phyloP scores from a whole-genome alignment of 1,140 invertebrate species.

The Solenopsis invicta region DNA sequence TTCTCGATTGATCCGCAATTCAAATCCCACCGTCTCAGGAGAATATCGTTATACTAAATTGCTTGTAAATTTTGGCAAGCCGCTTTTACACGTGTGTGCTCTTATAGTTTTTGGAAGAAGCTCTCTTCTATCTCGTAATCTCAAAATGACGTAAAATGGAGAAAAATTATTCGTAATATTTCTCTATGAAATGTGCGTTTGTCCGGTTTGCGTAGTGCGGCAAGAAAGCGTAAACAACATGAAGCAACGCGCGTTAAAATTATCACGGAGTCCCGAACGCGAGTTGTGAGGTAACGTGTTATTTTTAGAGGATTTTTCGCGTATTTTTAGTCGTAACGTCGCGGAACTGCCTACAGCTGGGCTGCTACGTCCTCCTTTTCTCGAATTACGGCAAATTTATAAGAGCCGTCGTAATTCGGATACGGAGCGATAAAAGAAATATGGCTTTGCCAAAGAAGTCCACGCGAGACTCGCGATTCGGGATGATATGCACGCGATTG shows the following conservation, averaged over 20 bases:
- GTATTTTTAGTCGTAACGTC: slow-evolving; percentile 35
- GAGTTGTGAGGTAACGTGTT: slow-evolving; percentile 5
- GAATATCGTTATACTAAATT: slow-evolving; percentile 44
- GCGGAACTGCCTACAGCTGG: slow-evolving; percentile 69
- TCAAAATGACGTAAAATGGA: background rate
- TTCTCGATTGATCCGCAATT: slow-evolving; percentile 32
- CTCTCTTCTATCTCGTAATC: background rate
- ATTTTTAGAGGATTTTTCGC: slow-evolving; percentile 1
- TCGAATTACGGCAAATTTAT: slow-evolving; percentile 54
- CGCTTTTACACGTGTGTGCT: background rate
- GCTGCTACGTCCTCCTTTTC: slow-evolving; percentile 64
- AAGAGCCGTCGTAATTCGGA: slow-evolving; percentile 64
- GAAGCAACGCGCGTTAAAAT: slow-evolving; percentile 52
- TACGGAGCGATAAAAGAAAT: background rate
- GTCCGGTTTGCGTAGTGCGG: background rate
- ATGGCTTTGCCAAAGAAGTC: background rate
- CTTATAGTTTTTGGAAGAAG: background rate
- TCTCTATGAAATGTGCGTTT: slow-evolving; percentile 20
- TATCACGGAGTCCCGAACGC: slow-evolving; percentile 26
- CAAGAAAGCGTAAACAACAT: slow-evolving; percentile 28
- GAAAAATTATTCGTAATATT: background rate
- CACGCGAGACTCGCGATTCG: slow-evolving; percentile 35
- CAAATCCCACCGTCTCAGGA: slow-evolving; percentile 12
- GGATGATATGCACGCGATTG: slow-evolving; percentile 25
- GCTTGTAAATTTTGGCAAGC: slow-evolving; percentile 18